A percentile compares a stretch with the other conserved stretches of the same genome.
Conservation (phyloP, 2,113 vertebrate species). For the Cyanistes caeruleus region DNA sequence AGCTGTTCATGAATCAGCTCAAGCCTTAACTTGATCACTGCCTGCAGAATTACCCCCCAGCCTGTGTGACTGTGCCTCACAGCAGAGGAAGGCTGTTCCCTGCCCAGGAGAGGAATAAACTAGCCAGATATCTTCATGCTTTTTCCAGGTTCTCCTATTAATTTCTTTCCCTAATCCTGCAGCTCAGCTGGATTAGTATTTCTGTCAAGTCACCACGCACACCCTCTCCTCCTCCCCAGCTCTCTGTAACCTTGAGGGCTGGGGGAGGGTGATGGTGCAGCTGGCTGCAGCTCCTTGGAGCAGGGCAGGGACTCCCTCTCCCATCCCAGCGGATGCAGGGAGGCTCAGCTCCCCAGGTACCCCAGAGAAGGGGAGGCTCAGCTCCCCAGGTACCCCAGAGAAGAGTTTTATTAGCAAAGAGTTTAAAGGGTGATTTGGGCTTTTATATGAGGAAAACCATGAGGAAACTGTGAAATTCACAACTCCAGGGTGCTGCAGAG, state of each 20-base stretch:
- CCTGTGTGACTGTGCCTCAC: neutral
- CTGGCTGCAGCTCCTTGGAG: neutral
- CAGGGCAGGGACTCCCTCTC: neutral
- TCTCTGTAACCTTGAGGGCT: conserved; percentile 34
- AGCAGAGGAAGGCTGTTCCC: neutral
- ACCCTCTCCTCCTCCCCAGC: neutral
- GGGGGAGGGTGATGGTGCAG: neutral
- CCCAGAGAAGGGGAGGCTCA: neutral
- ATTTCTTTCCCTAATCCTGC: neutral
- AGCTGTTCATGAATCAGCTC: neutral
- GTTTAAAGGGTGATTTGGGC: neutral
- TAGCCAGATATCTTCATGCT: neutral
- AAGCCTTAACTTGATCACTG: neutral
- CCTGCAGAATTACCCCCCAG: neutral
- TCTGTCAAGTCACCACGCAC: neutral
- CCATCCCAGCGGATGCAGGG: neutral
- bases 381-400: neutral
- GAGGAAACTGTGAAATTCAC: neutral
- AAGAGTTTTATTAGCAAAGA: neutral
- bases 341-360: neutral
- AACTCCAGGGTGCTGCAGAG: neutral
- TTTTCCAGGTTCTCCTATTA: neutral
- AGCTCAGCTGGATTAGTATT: conserved; percentile 22
- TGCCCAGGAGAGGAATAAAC: neutral
- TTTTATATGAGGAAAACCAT: too few relatives aligned